A percentile compares a stretch with the other conserved stretches of the same genome.
phyloP scores from a whole-genome alignment of 2,888 invertebrate genomes.

The Mythimna lalbum region DNA sequence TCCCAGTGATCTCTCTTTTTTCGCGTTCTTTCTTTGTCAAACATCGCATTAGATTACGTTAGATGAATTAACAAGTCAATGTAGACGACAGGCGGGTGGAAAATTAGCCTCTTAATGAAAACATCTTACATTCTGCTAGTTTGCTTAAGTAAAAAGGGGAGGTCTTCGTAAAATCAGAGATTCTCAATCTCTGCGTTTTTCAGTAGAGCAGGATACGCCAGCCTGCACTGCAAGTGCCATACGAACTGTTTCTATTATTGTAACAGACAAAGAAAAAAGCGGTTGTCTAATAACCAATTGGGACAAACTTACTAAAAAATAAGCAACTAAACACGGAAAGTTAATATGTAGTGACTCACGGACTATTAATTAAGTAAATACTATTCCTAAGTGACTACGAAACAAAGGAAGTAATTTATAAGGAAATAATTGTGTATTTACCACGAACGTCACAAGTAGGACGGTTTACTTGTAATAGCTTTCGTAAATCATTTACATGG shows the following conservation, averaged over 20 bases:
- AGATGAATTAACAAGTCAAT: too few species aligned
- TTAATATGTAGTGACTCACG: not conserved
- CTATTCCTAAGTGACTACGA: not conserved
- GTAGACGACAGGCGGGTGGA: too few species aligned
- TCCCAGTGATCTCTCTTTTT: too few species aligned
- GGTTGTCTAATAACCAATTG: not conserved
- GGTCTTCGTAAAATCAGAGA: too few species aligned
- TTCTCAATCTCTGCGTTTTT: too few species aligned
- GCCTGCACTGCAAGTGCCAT: not conserved
- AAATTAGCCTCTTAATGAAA: too few species aligned
- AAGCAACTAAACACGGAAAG: not conserved
- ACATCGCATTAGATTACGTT: too few species aligned
- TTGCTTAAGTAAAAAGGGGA: not conserved
- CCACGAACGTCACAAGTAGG: constrained; percentile 33
- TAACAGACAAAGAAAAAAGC: not conserved
- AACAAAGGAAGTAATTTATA: not conserved
- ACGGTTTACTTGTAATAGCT: constrained; percentile 61
- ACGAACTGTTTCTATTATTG: not conserved
- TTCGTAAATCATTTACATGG: constrained; percentile 59
- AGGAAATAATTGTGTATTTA: constrained; percentile 20
- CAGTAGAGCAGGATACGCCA: too few species aligned
- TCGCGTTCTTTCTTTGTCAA: too few species aligned
- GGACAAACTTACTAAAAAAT: not conserved
- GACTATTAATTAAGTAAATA: not conserved
- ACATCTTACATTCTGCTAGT: not conserved